These are phyloP conservation scores for Drosophila nr. fundita DNA, from an alignment of 2,888 invertebrate genomes.

Conservation along the genomic window DNA sequence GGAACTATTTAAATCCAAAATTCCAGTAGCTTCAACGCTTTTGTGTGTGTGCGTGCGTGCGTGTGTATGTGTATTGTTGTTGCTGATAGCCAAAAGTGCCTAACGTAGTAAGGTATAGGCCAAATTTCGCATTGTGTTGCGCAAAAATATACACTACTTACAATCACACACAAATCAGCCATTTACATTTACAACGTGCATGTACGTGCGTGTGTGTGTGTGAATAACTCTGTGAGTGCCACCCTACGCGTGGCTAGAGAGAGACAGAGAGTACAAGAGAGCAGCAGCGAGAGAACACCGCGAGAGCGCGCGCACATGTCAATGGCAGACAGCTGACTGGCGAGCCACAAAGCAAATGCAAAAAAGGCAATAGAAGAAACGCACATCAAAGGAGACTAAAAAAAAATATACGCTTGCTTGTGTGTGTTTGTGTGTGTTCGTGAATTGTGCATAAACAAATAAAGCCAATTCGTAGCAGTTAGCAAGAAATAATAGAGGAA, in stretches of 20 bases:
- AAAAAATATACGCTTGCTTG: slow-evolving; percentile 7
- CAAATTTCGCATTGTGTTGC: slow-evolving; percentile 46
- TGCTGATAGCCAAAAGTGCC: slow-evolving; percentile 36
- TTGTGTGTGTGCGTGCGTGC: background rate
- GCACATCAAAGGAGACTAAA: slow-evolving; percentile 34
- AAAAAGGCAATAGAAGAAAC: slow-evolving; percentile 22
- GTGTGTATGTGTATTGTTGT: slow-evolving; percentile 2
- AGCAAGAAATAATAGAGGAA: slow-evolving; percentile 4
- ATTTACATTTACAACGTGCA: slow-evolving; percentile 58
- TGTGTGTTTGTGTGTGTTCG: slow-evolving; percentile 2
- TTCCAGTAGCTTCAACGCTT: slow-evolving; percentile 3
- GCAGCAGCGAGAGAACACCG: slow-evolving; percentile 15
- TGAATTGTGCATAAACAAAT: slow-evolving; percentile 34
- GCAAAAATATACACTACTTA: slow-evolving; percentile 52
- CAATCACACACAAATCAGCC: slow-evolving; percentile 40
- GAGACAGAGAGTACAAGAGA: slow-evolving; percentile 18
- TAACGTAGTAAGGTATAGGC: slow-evolving; percentile 51
- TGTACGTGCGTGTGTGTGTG: slow-evolving; percentile 26
- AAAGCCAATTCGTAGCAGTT: background rate
- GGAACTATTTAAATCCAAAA: slow-evolving; percentile 14
- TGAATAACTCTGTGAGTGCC: slow-evolving; percentile 24
- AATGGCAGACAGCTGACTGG: slow-evolving; percentile 76
- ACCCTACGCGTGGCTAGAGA: slow-evolving; percentile 35
- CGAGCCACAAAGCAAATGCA: slow-evolving; percentile 38
- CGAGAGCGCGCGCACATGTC: slow-evolving; percentile 72